phyloP scores from a whole-genome alignment of 30 jellyfish, hydroid and myxozoan genomes.

The Hydra vulgaris region DNA sequence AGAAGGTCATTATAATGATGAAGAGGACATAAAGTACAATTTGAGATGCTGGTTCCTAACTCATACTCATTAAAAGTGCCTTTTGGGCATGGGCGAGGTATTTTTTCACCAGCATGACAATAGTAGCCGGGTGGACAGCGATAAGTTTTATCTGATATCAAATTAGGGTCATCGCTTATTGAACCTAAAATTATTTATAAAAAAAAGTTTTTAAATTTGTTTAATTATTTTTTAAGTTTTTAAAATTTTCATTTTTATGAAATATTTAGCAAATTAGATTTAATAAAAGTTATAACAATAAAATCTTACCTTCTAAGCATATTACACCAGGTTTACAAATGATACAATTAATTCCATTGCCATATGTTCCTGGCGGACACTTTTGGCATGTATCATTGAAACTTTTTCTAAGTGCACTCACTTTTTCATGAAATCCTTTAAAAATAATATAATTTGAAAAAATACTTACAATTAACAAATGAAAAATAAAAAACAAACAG shows the following conservation, averaged over 20 bases:
- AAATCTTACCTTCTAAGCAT: slow-evolving; percentile 63
- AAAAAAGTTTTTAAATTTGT: background rate
- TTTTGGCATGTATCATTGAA: slow-evolving; percentile 64
- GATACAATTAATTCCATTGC: slow-evolving; percentile 42
- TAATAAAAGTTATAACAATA: too few species aligned
- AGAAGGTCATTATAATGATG: slow-evolving; percentile 60
- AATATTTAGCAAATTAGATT: too few species aligned
- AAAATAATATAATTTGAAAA: background rate
- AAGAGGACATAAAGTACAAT: slow-evolving; percentile 60
- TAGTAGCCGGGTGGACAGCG: slow-evolving; percentile 92
- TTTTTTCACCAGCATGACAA: slow-evolving; percentile 58
- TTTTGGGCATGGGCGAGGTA: slow-evolving; percentile 73
- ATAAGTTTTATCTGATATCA: slow-evolving; percentile 52
- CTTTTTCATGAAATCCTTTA: slow-evolving; percentile 63
- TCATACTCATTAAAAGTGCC: slow-evolving; percentile 53
- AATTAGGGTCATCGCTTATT: slow-evolving; percentile 63
- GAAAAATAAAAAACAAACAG: background rate
- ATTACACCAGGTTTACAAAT: slow-evolving; percentile 87
- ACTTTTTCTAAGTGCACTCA: slow-evolving; percentile 54
- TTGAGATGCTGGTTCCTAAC: slow-evolving; percentile 38
- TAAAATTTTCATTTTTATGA: too few species aligned
- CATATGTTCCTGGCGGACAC: slow-evolving; percentile 80
- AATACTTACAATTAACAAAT: background rate
- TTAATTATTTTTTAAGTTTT: too few species aligned
- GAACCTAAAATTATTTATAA: slow-evolving; percentile 38